phyloP scores from a whole-genome alignment of 2,888 invertebrate species.

The Adelognathus sp. region DNA sequence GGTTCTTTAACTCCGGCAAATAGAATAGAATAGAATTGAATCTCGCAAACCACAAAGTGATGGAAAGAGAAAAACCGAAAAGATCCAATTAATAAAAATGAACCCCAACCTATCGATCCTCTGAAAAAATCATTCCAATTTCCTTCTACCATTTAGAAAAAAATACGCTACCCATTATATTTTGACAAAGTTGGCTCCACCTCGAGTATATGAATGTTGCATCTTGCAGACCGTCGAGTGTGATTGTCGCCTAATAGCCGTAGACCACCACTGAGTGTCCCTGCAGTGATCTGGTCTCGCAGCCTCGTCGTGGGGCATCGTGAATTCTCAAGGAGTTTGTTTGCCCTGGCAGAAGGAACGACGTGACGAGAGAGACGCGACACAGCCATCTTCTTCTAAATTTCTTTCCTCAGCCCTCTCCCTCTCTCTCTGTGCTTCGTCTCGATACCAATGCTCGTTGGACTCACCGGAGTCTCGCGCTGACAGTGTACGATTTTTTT shows the following conservation, averaged over 20 bases:
- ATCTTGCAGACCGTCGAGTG: neutral
- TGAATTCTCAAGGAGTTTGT: slow-evolving; percentile 75
- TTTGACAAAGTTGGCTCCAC: no score
- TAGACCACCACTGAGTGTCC: slow-evolving; percentile 23
- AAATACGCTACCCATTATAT: no score
- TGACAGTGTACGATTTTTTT: slow-evolving; percentile 43
- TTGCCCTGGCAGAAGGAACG: slow-evolving; percentile 72
- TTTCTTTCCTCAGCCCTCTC: slow-evolving; percentile 24
- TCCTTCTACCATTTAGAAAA: no score
- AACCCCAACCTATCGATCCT: no score
- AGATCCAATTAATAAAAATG: neutral
- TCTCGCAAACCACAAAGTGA: no score
- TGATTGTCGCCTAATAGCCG: neutral
- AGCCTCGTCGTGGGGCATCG: slow-evolving; percentile 59
- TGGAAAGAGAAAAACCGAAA: no score
- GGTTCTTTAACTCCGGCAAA: no score
- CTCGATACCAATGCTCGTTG: neutral
- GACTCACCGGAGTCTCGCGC: slow-evolving; percentile 26
- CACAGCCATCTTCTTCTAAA: slow-evolving; percentile 70
- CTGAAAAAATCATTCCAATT: no score
- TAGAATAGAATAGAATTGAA: no score
- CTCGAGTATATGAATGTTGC: neutral
- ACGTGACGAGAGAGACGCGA: slow-evolving; percentile 75
- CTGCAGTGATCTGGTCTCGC: neutral
- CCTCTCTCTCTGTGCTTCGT: slow-evolving; percentile 11